phyloP scores from a whole-genome alignment of 2,797 vertebrate genomes.

The Chromis chromis region DNA sequence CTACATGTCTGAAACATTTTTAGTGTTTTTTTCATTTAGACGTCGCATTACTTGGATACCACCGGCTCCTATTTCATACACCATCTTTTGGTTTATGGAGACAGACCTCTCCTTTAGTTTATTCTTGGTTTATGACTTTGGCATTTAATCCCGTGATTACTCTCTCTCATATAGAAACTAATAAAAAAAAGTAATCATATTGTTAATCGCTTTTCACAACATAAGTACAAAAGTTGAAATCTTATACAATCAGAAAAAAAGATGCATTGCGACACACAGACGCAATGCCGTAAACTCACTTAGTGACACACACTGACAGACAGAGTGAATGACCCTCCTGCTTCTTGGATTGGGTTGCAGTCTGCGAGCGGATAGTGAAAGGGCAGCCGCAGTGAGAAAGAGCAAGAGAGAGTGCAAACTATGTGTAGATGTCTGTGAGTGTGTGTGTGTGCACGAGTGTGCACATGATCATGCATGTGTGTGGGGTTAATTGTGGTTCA shows the following conservation, averaged over 20 bases:
- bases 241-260: not conserved
- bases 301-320: constrained; percentile 62
- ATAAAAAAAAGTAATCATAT: constrained; percentile 4
- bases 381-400: constrained; percentile 69
- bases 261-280: constrained; percentile 36
- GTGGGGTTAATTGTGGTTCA: constrained; percentile 85
- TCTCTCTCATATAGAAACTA: constrained; percentile 32
- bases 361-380: constrained; percentile 75
- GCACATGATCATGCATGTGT: constrained; percentile 37
- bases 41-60: constrained; percentile 38
- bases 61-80: constrained; percentile 25
- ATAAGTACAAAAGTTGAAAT: not conserved
- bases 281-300: constrained; percentile 66
- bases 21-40: constrained; percentile 38
- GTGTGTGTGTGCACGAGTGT: constrained; percentile 29
- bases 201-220: constrained; percentile 6
- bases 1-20: constrained; percentile 6
- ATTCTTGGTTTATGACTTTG: constrained; percentile 65
- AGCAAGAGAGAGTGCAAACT: constrained; percentile 74
- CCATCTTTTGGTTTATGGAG: constrained; percentile 41
- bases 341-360: constrained; percentile 75
- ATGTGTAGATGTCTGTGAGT: constrained; percentile 52
- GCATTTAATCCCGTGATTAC: constrained; percentile 39
- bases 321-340: constrained; percentile 55
- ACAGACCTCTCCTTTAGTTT: constrained; percentile 53